Evolutionary conservation across 2,888 invertebrate genomes (phyloP).

Genomic region (Penaeus monodon): DNA sequence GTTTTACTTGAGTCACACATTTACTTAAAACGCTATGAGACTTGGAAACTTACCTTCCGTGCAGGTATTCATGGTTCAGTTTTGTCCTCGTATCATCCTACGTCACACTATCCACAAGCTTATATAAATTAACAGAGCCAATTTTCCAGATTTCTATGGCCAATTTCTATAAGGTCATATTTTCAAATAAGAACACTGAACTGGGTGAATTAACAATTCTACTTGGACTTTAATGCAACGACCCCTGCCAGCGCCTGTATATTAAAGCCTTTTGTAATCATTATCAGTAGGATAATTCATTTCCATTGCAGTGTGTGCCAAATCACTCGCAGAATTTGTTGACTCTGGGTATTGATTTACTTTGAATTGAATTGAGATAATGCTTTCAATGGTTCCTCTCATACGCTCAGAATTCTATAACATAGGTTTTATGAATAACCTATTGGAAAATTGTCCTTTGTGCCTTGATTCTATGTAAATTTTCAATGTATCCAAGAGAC

Average conservation of each 20-base stretch:
- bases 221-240: not conserved
- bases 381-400: no score
- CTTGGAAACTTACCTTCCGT: slow-evolving; percentile 40
- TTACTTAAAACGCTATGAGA: not conserved
- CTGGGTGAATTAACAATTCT: not conserved
- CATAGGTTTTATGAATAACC: no score
- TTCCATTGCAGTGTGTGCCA: no score
- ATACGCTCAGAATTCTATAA: no score
- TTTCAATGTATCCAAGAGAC: no score
- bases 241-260: slow-evolving; percentile 50
- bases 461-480: no score
- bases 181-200: not conserved
- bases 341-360: no score
- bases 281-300: no score
- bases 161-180: not conserved
- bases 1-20: not conserved
- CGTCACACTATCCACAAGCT: not conserved
- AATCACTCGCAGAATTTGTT: no score
- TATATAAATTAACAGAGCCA: not conserved
- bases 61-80: slow-evolving; percentile 50
- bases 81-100: not conserved
- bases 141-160: not conserved
- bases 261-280: not conserved
- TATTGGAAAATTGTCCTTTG: no score
- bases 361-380: no score